These are phyloP conservation scores for Chamaetylas fuelleborni DNA, from an alignment of 2,113 vertebrate genomes.

Conservation along the genomic window DNA sequence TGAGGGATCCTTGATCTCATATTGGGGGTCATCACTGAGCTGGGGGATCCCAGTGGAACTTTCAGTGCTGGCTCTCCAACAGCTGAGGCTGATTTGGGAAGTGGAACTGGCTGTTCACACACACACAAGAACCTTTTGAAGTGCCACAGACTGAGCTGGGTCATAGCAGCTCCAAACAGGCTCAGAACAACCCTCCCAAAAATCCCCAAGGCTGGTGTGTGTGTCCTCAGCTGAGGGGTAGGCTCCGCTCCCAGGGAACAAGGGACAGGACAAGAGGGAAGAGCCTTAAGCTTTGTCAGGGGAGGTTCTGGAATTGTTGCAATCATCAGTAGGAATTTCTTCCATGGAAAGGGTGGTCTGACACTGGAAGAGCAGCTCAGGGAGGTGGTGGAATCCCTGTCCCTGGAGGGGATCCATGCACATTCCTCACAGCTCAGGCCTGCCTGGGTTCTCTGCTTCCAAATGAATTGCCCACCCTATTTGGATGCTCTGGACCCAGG, in stretches of 20 bases:
- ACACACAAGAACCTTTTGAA: fast-evolving
- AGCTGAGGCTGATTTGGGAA: not conserved
- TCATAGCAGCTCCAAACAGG: fast-evolving
- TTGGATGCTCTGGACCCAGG: not conserved
- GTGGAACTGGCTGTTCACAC: not conserved
- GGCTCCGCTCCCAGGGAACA: not conserved
- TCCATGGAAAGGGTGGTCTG: not conserved
- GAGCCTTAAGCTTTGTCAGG: not conserved
- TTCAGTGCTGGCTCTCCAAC: fast-evolving
- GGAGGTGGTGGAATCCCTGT: not conserved
- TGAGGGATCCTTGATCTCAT: not conserved
- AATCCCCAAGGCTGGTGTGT: not conserved
- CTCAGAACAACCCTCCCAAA: not conserved
- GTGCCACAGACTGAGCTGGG: not conserved
- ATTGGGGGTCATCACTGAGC: not conserved
- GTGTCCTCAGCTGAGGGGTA: not conserved
- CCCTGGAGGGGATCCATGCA: not conserved
- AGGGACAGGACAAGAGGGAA: not conserved
- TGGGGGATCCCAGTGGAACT: not conserved
- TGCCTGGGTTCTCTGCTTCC: conserved; percentile 49
- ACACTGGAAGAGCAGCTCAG: not conserved
- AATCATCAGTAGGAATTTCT: not conserved
- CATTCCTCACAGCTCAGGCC: not conserved
- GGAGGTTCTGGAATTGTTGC: not conserved
- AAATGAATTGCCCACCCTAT: conserved; percentile 60